These are phyloP conservation scores for Phymorhynchus buccinoides DNA, from an alignment of 1,140 invertebrate species.

Conservation along the genomic window DNA sequence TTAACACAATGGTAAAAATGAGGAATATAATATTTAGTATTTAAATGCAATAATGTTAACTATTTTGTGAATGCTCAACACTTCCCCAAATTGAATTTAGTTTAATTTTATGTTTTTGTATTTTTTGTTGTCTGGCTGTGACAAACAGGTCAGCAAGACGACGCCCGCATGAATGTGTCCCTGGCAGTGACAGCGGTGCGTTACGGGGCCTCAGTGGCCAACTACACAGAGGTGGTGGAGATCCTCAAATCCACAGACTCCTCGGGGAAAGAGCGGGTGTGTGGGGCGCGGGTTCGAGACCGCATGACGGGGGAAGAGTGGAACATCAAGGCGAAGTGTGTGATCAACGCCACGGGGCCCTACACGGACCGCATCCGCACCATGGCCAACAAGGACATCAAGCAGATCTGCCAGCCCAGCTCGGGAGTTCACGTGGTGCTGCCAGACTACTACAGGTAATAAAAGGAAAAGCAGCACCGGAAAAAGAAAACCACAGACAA, in stretches of 20 bases:
- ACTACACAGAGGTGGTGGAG: conserved; percentile 89
- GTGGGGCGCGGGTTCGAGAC: conserved; percentile 75
- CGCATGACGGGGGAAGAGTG: conserved; percentile 80
- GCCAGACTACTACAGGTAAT: conserved; percentile 94
- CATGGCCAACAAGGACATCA: conserved; percentile 91
- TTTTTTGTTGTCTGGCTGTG: neutral
- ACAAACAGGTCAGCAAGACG: conserved; percentile 95
- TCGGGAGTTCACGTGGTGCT: conserved; percentile 98
- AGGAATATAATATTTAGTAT: no score
- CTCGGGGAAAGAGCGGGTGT: conserved; percentile 80
- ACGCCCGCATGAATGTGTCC: conserved; percentile 97
- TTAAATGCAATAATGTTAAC: no score
- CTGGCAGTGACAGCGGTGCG: conserved; percentile 95
- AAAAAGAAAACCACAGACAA: no score
- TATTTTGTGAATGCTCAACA: no score
- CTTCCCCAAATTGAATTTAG: no score
- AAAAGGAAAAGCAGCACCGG: neutral
- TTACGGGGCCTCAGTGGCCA: conserved; percentile 93
- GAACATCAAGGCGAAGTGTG: conserved; percentile 91
- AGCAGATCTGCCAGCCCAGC: conserved; percentile 93
- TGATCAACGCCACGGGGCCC: conserved; percentile 98
- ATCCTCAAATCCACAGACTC: conserved; percentile 82
- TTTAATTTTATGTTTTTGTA: no score
- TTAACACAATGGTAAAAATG: no score
- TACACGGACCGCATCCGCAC: conserved; percentile 96